These are phyloP conservation scores for Drosophila koepferae DNA, from an alignment of 2,888 invertebrate genomes.

Conservation along the genomic window DNA sequence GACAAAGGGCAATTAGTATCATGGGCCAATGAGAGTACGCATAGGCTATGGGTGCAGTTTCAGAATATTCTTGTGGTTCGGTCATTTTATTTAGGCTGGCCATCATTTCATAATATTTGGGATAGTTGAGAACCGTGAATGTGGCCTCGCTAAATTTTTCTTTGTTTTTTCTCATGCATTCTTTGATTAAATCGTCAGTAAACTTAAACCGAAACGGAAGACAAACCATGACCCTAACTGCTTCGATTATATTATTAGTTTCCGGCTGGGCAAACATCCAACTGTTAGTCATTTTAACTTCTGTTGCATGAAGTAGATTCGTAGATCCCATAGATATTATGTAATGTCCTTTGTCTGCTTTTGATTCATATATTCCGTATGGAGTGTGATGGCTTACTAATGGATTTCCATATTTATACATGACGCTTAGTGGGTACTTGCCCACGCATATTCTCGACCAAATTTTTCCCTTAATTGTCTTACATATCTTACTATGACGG, in stretches of 20 bases:
- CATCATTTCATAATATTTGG: background rate
- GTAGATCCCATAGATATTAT: background rate
- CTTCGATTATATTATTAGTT: background rate
- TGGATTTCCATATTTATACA: accelerated
- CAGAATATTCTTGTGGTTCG: no score
- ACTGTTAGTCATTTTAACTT: background rate
- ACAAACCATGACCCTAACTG: background rate
- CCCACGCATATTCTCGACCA: background rate
- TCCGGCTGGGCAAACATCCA: background rate
- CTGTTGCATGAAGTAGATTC: background rate
- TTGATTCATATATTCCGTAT: background rate
- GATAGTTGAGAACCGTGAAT: background rate
- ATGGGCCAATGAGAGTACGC: background rate
- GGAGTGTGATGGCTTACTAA: background rate
- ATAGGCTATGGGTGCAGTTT: background rate
- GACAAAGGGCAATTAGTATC: background rate
- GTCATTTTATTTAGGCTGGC: accelerated
- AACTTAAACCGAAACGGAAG: background rate
- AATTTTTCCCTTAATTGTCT: background rate
- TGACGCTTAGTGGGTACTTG: background rate
- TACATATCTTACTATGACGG: background rate
- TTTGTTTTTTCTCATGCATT: background rate
- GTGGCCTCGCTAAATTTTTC: background rate
- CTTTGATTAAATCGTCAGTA: background rate
- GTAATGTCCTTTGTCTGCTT: background rate